These are phyloP conservation scores for Dufourea novaeangliae DNA, from an alignment of 1,140 invertebrate species.

Conservation along the genomic window DNA sequence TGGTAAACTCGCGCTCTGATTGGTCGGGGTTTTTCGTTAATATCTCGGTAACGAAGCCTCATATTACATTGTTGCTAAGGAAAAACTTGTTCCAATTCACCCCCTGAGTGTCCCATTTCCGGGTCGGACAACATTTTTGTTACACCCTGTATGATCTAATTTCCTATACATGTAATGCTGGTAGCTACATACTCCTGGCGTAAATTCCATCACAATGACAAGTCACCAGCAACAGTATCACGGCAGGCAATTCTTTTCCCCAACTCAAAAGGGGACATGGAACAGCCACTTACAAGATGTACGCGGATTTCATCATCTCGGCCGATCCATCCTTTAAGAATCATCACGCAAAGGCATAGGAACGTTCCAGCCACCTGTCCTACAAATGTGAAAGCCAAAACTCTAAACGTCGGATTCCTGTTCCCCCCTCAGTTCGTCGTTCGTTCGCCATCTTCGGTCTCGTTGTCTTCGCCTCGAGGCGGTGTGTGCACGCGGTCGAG, in stretches of 20 bases:
- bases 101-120: too few relatives aligned
- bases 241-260: not conserved
- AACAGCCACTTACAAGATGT: slow-evolving; percentile 7
- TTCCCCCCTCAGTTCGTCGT: not conserved
- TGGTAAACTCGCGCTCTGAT: too few relatives aligned
- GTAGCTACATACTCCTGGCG: too few relatives aligned
- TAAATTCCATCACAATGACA: too few relatives aligned
- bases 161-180: too few relatives aligned
- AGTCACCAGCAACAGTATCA: too few relatives aligned
- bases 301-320: slow-evolving; percentile 14
- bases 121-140: too few relatives aligned
- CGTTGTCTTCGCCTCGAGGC: slow-evolving; percentile 49
- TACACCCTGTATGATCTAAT: too few relatives aligned
- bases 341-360: slow-evolving; percentile 21
- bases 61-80: too few relatives aligned
- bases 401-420: slow-evolving; percentile 8
- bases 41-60: too few relatives aligned
- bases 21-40: too few relatives aligned
- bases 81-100: too few relatives aligned
- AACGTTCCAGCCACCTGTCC: not conserved
- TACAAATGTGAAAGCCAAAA: slow-evolving; percentile 56
- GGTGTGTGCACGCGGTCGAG: slow-evolving; percentile 37
- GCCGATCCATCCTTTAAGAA: not conserved
- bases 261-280: not conserved
- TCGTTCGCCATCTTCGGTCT: slow-evolving; percentile 1